Conservation (phyloP, 2,797 vertebrate species). For the Microctenopoma steveboyesi region DNA sequence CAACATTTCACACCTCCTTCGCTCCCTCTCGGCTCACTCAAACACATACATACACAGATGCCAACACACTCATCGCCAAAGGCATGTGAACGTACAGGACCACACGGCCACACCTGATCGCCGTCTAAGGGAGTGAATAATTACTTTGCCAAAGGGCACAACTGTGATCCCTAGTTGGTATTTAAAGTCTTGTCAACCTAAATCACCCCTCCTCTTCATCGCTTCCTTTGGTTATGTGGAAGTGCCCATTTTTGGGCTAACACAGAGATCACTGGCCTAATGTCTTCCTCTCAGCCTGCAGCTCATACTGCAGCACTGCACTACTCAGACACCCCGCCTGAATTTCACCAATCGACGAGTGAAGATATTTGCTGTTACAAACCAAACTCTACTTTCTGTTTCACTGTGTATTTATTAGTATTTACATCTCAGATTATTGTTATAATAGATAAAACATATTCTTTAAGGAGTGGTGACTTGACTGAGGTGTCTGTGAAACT, state of each 20-base stretch:
- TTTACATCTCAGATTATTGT: constrained; percentile 23
- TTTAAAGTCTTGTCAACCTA: constrained; percentile 84
- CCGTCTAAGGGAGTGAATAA: constrained; percentile 81
- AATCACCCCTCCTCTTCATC: constrained; percentile 74
- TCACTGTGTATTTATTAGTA: constrained; percentile 7
- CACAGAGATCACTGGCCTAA: constrained; percentile 69
- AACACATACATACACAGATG: constrained; percentile 43
- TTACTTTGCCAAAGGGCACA: constrained; percentile 83
- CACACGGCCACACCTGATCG: constrained; percentile 60
- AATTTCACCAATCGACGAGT: constrained; percentile 30
- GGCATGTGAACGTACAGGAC: constrained; percentile 8
- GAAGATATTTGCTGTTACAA: constrained; percentile 16
- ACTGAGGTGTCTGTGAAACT: constrained; percentile 62
- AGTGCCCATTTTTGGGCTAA: constrained; percentile 72
- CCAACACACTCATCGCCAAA: constrained; percentile 28
- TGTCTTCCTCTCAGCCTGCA: constrained; percentile 56
- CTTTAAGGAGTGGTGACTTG: constrained; percentile 38
- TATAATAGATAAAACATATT: constrained; percentile 31
- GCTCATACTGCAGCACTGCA: constrained; percentile 41
- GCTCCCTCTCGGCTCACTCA: constrained; percentile 37
- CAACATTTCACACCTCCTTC: constrained; percentile 73
- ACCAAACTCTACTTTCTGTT: constrained; percentile 6
- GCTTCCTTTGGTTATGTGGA: constrained; percentile 76
- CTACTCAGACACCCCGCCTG: constrained; percentile 33
- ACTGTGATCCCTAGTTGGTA: constrained; percentile 81